Conservation (phyloP, 2,113 vertebrate species). For the Podarcis raffonei region DNA sequence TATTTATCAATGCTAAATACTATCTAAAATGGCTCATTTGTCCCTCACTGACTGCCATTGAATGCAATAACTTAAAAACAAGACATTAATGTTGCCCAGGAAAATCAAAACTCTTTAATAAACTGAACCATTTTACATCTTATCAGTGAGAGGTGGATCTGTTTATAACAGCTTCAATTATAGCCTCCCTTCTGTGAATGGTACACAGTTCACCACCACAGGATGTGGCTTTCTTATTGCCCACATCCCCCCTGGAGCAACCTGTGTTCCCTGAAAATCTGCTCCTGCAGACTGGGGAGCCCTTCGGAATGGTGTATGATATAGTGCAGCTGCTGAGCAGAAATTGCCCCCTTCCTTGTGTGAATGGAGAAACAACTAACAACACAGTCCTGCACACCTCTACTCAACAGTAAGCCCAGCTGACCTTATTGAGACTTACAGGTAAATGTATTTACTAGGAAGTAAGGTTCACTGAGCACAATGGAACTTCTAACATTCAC, state of each 20-base stretch:
- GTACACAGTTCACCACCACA: neutral
- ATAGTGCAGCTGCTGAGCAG: neutral
- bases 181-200: neutral
- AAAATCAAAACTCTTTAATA: neutral
- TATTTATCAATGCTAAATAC: neutral
- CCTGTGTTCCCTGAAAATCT: neutral
- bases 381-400: neutral
- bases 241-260: neutral
- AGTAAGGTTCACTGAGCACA: neutral
- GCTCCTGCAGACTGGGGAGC: neutral
- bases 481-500: neutral
- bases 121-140: neutral
- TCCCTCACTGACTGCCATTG: neutral
- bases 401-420: too few species aligned
- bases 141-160: neutral
- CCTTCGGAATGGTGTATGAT: neutral
- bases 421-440: neutral
- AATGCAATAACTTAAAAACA: slow-evolving; percentile 20
- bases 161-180: neutral
- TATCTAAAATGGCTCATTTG: slow-evolving; percentile 46
- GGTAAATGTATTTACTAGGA: neutral
- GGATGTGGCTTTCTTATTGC: neutral
- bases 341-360: neutral
- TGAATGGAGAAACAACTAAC: neutral
- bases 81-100: neutral